Base-by-base conservation (phyloP, 2,113 vertebrate genomes). In the Pedionomus torquatus region DNA sequence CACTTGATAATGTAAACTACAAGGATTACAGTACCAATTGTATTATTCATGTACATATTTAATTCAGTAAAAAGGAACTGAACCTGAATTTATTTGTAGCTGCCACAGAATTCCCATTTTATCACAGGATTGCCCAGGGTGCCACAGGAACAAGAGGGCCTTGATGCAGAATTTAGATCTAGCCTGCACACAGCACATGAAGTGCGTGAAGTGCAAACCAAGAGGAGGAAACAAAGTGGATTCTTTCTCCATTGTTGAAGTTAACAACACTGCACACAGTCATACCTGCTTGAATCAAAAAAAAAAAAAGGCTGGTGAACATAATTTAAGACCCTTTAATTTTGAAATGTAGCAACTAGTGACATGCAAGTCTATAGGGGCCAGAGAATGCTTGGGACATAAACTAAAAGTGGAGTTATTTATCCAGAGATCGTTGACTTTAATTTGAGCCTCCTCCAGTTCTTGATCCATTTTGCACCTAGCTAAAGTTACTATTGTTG, bases 1-100 rank as follows among this genome's bases (percentile, higher is more conserved):
- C 21, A 90, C 91, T 83, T 84, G 60, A 79, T 92, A 87, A 84
- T 52, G 41, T 84, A 89, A 90, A 91, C 60, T 83, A 84, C 37
- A 54, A 89, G 61, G 83, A 92, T 84, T 90, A 83, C 69, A 61
- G 65, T 41, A 68, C 33, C 76, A 68, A 87, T 91, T 97, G 72
- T 94, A 92, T 97, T 96, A 92, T 84, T 96, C 69, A 92, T 87
- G 86, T 95, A 79, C 80, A 87, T 95, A 96, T 93, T 97, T 95
- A 95, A 95, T 97, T 95, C 83, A 87, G 57, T 87, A 89, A 83
- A 85, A 96, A 92, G 63, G 65, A 93, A 92, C 65, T 58, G 77
- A 94, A 93, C 94, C 78, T 92, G 83, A 96, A 79, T 68, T 91
- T 91, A 87, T 84, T 95, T 97, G 92, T 80, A 84, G 90, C 86